Evolutionary conservation across 2,888 invertebrate species (phyloP), one percentile per base, ranked within the genome.

Genomic region (Tenodera sinensis): DNA sequence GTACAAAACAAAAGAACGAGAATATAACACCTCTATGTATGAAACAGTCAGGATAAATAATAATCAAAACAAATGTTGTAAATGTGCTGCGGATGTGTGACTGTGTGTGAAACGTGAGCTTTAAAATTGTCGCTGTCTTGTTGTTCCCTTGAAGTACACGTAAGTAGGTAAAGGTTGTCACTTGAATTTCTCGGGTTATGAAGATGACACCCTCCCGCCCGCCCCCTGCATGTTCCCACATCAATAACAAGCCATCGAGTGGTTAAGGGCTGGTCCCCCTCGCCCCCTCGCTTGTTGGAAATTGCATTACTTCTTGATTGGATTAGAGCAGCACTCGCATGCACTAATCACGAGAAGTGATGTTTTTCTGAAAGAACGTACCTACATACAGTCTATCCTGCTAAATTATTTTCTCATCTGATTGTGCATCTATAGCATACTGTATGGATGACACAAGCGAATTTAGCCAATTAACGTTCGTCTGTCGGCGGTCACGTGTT

Each of bases 381-480:
- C n/a, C n/a, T n/a, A n/a, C n/a, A n/a, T n/a, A 28, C 71, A 20
- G 25, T 28, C 81, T 15, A 28, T 20, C 86, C 47, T 88, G 88
- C 83, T 83, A 54, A 83, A 71, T 88, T 54, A 71, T 88, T 84
- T 88, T 88, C 47, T 82, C 54, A 71, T 71, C 83, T 83, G 84
- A 83, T 83, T 88, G 88, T 88, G 88, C 83, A 83, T 20, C 28
- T 27, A 42, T 30, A n/a, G 42, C 82, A 25, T 88, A 81, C 54
- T 84, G 27, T 83, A 88, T 88, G 84, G 84, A 87, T 87, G 87
- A 54, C 87, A 87, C 84, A 54, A 85, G 87, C 86, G 89, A 89
- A 88, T 90, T 88, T 83, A 90, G 88, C 89, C 90, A 90, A 90
- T 90, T 89, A 90, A 27, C 86, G 88, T 83, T 42, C 27, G 84